Base-by-base conservation (phyloP, 2,113 vertebrate genomes). In the Ctenomys sociabilis region DNA sequence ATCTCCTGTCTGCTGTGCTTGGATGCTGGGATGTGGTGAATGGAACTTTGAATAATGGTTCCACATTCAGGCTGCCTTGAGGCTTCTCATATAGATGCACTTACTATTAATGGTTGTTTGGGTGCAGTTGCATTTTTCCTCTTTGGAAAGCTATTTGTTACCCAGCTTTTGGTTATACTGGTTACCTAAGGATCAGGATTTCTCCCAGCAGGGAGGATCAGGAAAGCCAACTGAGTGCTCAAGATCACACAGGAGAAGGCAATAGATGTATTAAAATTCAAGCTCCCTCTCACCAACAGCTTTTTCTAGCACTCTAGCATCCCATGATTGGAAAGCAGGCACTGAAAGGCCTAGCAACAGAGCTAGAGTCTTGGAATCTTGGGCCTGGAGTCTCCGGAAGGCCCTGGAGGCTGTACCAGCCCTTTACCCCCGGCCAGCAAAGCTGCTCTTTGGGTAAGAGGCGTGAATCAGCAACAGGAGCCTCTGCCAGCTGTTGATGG, bases 401-500 rank as follows among this genome's bases (percentile, higher is more conserved):
- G 59, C 28, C 11, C 30, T 80, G 63, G 43, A 78, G 32, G 80
- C 85, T 68, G 82, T 59, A 89, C 37, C 37, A 94, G 52, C 40
- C 37, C 57, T 94, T 92, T 37, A n/a, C 64, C 59, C 13, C 6
- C 52, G 54, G 75, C 85, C n/a, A 82, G 72, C 40, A 92, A 68
- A 87, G 66, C 64, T 94, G 28, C 49, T 94, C 22, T 52, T 86
- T 92, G 78, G 70, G 32, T 35, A 82, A 91, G 81, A 95, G 59
- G 75, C 77, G 45, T 90, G 92, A 96, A 94, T 94, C 72, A 94
- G 73, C 81, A 84, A 84, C 30, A 68, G 85, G 77, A 35, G 49
- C 70, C 78, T 73, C 81, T 90, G 80, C 80, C 84, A 88, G 84
- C 75, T 96, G 85, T 85, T 97, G 93, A 97, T 91, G 63, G 91